Percentiles rank a stretch among this genome's conserved stretches.
Evolutionary conservation across 2,113 vertebrate species (phyloP).

Genomic region (Acrocephalus arundinaceus): DNA sequence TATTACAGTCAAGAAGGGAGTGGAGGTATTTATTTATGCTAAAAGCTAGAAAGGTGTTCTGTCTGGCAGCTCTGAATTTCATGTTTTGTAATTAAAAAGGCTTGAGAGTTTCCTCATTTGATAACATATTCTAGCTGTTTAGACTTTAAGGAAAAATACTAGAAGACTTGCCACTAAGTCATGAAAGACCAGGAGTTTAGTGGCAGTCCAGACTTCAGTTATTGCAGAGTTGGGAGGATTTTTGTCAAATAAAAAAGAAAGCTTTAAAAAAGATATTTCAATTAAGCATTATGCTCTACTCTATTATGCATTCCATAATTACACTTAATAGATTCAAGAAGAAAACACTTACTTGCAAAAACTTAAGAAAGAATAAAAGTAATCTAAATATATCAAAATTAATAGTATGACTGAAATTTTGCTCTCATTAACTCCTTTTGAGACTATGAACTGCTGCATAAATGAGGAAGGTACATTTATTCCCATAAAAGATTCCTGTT

Average conservation of each 20-base stretch:
- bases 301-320: neutral
- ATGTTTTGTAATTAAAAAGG: neutral
- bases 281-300: neutral
- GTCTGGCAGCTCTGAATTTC: neutral
- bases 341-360: neutral
- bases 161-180: neutral
- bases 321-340: neutral
- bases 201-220: neutral
- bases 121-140: neutral
- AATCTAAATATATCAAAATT: neutral
- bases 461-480: neutral
- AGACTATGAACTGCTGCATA: neutral
- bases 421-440: neutral
- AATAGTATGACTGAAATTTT: neutral
- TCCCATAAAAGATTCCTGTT: neutral
- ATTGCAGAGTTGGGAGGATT: rapidly evolving
- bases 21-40: neutral
- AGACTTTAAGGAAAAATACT: neutral
- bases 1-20: neutral
- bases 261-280: neutral
- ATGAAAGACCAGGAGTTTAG: neutral
- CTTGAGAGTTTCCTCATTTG: neutral
- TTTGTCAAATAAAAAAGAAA: neutral
- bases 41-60: neutral
- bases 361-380: neutral